These are phyloP conservation scores for Miichthys miiuy DNA, from an alignment of 2,797 vertebrate genomes.

Conservation along the genomic window DNA sequence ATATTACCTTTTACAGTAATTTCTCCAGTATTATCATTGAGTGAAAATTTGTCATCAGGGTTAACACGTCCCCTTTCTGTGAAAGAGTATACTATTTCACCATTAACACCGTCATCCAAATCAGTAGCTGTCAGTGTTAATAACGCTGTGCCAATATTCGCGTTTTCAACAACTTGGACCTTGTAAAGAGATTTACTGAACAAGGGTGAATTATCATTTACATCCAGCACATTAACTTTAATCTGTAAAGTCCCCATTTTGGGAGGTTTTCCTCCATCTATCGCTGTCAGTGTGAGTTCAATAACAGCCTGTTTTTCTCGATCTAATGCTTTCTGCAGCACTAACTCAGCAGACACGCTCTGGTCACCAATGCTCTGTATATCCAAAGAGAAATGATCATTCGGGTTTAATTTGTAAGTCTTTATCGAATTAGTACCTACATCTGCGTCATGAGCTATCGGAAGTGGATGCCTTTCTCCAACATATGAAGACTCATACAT, in stretches of 20 bases:
- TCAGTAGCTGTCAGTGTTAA: conserved; percentile 75
- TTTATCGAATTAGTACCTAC: conserved; percentile 73
- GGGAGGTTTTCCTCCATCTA: conserved; percentile 81
- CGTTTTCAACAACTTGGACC: conserved; percentile 75
- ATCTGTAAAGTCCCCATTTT: conserved; percentile 75
- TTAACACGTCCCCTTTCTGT: conserved; percentile 61
- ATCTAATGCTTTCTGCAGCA: conserved; percentile 80
- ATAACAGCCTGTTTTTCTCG: conserved; percentile 78
- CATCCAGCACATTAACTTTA: conserved; percentile 75
- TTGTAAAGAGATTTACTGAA: conserved; percentile 81
- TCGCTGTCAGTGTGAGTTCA: conserved; percentile 75
- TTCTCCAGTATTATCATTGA: conserved; percentile 71
- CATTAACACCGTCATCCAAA: conserved; percentile 77
- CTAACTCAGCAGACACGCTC: conserved; percentile 77
- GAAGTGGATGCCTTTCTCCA: conserved; percentile 78
- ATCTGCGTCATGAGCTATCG: conserved; percentile 76
- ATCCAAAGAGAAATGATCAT: conserved; percentile 80
- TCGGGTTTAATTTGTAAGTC: conserved; percentile 78
- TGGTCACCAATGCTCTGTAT: conserved; percentile 69
- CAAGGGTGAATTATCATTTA: conserved; percentile 79
- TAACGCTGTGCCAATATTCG: conserved; percentile 61
- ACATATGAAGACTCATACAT: conserved; percentile 57
- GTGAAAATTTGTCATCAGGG: conserved; percentile 50
- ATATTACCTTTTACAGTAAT: conserved; percentile 71
- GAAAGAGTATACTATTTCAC: conserved; percentile 74